Evolutionary conservation across 2,113 vertebrate species (phyloP).

Genomic region (Plecturocebus donacophilus): DNA sequence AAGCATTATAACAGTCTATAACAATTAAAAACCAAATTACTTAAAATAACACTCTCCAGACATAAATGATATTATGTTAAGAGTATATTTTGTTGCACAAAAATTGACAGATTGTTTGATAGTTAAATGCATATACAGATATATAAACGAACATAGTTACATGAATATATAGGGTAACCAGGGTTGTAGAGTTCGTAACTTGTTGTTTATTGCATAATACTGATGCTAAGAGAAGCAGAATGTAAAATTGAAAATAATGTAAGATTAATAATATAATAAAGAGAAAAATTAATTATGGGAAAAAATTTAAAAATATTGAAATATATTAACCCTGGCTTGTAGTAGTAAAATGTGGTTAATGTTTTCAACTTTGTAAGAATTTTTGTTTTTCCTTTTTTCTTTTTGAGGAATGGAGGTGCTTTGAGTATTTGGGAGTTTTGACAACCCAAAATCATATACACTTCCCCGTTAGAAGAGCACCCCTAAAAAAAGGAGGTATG

Average conservation of each 20-base stretch:
- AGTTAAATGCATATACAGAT: not conserved
- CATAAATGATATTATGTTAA: not conserved
- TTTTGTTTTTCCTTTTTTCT: not conserved
- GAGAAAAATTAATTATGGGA: not conserved
- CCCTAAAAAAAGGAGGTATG: not conserved
- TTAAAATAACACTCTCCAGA: not conserved
- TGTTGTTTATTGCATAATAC: not conserved
- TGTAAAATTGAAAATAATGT: not conserved
- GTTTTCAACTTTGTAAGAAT: not conserved
- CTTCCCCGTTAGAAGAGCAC: not conserved
- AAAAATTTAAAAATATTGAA: constrained; percentile 2
- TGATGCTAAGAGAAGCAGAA: not conserved
- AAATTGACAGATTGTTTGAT: not conserved
- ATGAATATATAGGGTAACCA: not conserved
- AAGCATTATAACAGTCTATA: not conserved
- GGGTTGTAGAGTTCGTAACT: not conserved
- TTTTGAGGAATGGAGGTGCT: not conserved
- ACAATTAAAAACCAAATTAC: not conserved
- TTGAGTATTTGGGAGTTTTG: not conserved
- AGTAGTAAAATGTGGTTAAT: not conserved
- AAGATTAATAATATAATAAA: not conserved
- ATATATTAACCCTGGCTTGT: not conserved
- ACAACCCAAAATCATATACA: not conserved
- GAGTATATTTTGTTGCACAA: not conserved
- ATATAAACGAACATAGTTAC: not conserved